Conservation (phyloP, 1,140 invertebrate species). For the Philopotamus ludificatus region DNA sequence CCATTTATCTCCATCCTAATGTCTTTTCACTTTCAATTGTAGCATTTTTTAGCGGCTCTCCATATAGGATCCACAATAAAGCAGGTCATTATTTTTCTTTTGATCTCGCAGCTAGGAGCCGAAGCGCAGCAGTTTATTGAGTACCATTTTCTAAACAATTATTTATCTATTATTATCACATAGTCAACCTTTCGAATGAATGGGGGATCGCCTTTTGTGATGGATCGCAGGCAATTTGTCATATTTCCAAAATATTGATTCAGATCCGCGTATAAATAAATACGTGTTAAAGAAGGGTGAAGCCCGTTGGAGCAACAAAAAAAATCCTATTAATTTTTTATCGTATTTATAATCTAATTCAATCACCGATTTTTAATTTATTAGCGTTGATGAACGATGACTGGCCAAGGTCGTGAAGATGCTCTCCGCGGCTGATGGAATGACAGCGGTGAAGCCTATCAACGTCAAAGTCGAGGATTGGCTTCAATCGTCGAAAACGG, state of each 20-base stretch:
- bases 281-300: slow-evolving; percentile 6
- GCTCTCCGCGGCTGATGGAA: too few species aligned
- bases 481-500: too few species aligned
- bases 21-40: slow-evolving; percentile 41
- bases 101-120: slow-evolving; percentile 31
- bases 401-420: too few species aligned
- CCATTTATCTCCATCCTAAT: slow-evolving; percentile 40
- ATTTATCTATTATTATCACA: slow-evolving; percentile 41
- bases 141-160: slow-evolving; percentile 40
- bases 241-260: slow-evolving; percentile 24
- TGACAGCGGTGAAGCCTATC: too few species aligned
- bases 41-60: slow-evolving; percentile 30
- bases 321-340: too few species aligned
- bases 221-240: slow-evolving; percentile 39
- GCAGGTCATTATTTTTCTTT: slow-evolving; percentile 30
- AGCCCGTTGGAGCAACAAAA: not conserved
- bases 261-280: not conserved
- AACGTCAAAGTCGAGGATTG: too few species aligned
- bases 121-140: slow-evolving; percentile 34
- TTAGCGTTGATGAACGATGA: too few species aligned
- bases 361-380: too few species aligned
- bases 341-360: too few species aligned
- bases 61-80: slow-evolving; percentile 26
- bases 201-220: slow-evolving; percentile 28
- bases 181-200: slow-evolving; percentile 37